A percentile compares a stretch with the other conserved stretches of the same genome.
Evolutionary conservation across 2,888 invertebrate genomes (phyloP).

Genomic region (Protophormia terraenovae): DNA sequence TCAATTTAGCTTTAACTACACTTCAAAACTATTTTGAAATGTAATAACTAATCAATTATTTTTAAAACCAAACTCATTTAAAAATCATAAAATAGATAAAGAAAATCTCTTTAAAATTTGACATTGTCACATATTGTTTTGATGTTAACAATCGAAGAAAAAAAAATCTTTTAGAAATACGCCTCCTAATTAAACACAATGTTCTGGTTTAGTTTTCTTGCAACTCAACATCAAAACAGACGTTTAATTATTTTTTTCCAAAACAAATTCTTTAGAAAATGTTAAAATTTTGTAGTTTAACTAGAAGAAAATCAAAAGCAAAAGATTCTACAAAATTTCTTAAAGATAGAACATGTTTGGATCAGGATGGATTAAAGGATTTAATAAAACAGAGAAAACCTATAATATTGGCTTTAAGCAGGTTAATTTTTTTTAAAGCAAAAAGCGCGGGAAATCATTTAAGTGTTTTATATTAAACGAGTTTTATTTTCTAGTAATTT

Average conservation of each 20-base stretch:
- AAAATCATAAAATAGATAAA: conserved; percentile 17
- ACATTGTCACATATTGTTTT: not conserved
- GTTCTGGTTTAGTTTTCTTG: conserved; percentile 37
- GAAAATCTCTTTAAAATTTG: not conserved
- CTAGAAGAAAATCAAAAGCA: conserved; percentile 48
- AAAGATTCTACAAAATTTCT: not conserved
- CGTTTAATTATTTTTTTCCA: not conserved
- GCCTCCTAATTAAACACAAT: conserved; percentile 52
- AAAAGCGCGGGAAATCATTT: not conserved
- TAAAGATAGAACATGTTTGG: conserved; percentile 19
- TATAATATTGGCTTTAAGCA: conserved; percentile 56
- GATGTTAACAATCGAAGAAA: not conserved
- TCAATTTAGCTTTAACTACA: not conserved
- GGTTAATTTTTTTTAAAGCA: conserved; percentile 8
- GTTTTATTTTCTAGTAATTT: conserved; percentile 38
- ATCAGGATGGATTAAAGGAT: conserved; percentile 48
- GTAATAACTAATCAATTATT: not conserved
- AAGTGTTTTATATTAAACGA: conserved; percentile 8
- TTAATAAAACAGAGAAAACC: conserved; percentile 58
- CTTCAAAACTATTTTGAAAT: not conserved
- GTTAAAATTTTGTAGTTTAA: conserved; percentile 78
- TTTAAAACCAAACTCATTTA: not conserved
- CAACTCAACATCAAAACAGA: conserved; percentile 17
- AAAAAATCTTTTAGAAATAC: conserved; percentile 33
- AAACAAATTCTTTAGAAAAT: conserved; percentile 66